Evolutionary conservation across 2,888 invertebrate genomes (phyloP), one percentile per base, ranked within the genome.

Genomic region (Agrochola lota): DNA sequence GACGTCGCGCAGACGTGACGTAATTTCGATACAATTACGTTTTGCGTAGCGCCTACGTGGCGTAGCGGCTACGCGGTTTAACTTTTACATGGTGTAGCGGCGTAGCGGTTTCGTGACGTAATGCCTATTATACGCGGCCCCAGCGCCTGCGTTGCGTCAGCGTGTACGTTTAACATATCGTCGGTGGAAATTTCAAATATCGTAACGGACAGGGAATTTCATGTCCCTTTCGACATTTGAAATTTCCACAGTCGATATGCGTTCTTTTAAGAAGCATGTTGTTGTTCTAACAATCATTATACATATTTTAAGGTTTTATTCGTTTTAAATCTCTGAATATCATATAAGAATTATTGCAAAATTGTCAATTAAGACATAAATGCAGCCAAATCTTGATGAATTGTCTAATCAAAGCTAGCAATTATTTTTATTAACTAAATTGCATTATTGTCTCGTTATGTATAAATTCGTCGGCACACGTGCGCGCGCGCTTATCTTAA

Each of bases 401-500:
- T 69, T 64, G 52, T 17, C 46, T 60, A 83, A 66, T 62, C 17
- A 67, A 26, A 72, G 17, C 11, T 49, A 84, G 55, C 20, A 69
- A 60, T 59, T 71, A 55, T 67, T 72, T 67, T 49, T 63, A 62
- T 75, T 75, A 52, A 70, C 35, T 64, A 72, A 79, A 83, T 74
- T 81, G 64, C 76, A 85, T 80, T 81, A 87, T 70, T 77, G 74
- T 69, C 55, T 85, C 67, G 67, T 79, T 80, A 83, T 62, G 69
- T 78, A 78, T 76, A 81, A 85, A 83, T 76, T 78, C 89, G 77
- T 87, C 85, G 77, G 81, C 79, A 82, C 88, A 88, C 86, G 83
- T 83, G 85, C 86, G 83, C 71, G 70, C 84, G 83, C 83, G 84
- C 83, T 88, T 90, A 90, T 91, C 90, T 85, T 74, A 74, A 78